Percentiles rank a stretch among this genome's conserved stretches.
Conservation (phyloP, 2,113 vertebrate species). For the Alethe castanea region DNA sequence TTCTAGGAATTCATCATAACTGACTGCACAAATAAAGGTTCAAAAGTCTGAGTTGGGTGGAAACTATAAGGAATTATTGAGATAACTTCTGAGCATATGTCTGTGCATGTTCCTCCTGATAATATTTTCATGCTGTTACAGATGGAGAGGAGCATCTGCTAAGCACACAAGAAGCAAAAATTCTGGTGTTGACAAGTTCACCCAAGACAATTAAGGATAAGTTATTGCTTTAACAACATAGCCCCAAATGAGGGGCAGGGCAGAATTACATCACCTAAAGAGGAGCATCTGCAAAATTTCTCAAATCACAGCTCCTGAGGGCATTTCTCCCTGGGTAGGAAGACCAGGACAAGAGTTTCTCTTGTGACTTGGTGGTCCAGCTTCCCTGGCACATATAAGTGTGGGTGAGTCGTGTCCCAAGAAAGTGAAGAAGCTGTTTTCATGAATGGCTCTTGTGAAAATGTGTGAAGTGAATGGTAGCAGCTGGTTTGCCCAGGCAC, state of each 20-base stretch:
- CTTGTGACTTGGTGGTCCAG: background rate
- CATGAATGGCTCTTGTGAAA: background rate
- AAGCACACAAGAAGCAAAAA: background rate
- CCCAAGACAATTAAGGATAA: constrained; percentile 34
- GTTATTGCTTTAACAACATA: constrained; percentile 18
- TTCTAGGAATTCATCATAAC: background rate
- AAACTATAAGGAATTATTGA: background rate
- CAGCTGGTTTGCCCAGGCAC: background rate
- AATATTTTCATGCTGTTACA: constrained; percentile 27
- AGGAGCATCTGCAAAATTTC: background rate
- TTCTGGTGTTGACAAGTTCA: constrained; percentile 40
- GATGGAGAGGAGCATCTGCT: background rate
- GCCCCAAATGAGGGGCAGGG: background rate
- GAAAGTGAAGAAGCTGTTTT: background rate
- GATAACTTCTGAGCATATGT: background rate
- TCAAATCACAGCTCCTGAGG: background rate
- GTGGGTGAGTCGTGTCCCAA: accelerated
- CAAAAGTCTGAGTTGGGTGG: background rate
- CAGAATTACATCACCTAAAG: constrained; percentile 3
- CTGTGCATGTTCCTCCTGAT: background rate
- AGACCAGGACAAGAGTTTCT: background rate
- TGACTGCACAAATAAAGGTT: background rate
- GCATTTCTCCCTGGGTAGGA: background rate
- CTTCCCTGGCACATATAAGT: background rate
- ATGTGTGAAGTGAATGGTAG: background rate